Conservation (phyloP, 2,888 invertebrate genomes). For the Drosophila recens region DNA sequence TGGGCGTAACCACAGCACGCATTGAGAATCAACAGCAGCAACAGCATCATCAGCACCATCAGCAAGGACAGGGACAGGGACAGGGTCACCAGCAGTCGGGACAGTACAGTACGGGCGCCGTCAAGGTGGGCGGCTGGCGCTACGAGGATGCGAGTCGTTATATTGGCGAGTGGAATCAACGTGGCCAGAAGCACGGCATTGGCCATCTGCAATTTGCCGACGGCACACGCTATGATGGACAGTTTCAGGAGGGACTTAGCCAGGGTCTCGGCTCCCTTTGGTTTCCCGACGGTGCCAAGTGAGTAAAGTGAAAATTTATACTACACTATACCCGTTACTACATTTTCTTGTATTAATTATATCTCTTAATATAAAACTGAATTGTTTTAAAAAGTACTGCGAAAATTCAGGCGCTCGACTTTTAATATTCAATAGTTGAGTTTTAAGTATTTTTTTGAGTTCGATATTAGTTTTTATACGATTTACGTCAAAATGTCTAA, state of each 20-base stretch:
- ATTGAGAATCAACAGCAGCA: constrained; percentile 69
- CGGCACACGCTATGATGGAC: constrained; percentile 93
- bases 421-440: too few species aligned
- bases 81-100: constrained; percentile 37
- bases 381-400: too few species aligned
- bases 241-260: constrained; percentile 92
- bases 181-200: constrained; percentile 93
- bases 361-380: too few species aligned
- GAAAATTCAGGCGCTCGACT: too few species aligned
- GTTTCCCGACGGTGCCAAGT: constrained; percentile 91
- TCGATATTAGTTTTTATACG: too few species aligned
- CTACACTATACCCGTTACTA: neutral
- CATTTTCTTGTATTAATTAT: too few species aligned
- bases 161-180: constrained; percentile 94
- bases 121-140: constrained; percentile 91
- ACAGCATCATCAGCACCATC: constrained; percentile 47
- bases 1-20: constrained; percentile 69
- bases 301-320: constrained; percentile 35
- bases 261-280: constrained; percentile 94
- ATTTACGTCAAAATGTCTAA: too few species aligned
- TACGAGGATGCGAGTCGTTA: constrained; percentile 93
- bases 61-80: constrained; percentile 39
- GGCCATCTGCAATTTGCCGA: constrained; percentile 92
- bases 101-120: constrained; percentile 85
- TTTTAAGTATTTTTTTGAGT: too few species aligned